Percentiles rank a stretch among this genome's conserved stretches.
Conservation (phyloP, 2,113 vertebrate genomes). For the Takifugu flavidus region DNA sequence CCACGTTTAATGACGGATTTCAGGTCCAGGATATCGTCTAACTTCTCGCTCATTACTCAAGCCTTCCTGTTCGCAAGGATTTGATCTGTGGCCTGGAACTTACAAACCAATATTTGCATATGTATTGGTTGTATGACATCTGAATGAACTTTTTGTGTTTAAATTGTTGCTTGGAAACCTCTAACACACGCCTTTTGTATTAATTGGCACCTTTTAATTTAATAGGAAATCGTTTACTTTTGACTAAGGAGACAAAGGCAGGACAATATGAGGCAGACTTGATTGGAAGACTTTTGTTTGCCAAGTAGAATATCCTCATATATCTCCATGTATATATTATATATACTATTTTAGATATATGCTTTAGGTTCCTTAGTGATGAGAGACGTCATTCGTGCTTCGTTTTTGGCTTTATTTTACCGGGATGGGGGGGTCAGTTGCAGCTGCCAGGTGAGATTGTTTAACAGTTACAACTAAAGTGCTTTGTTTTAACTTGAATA, state of each 20-base stretch:
- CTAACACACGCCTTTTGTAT: not conserved
- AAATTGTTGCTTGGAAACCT: not conserved
- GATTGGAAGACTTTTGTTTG: not conserved
- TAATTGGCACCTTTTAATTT: not conserved
- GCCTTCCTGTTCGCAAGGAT: not conserved
- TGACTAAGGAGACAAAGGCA: not conserved
- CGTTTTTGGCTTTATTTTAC: slow-evolving; percentile 41
- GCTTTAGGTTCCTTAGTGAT: slow-evolving; percentile 3
- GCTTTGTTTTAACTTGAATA: slow-evolving; percentile 33
- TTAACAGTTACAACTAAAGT: slow-evolving; percentile 2
- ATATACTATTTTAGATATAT: too few relatives aligned
- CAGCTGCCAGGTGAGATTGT: slow-evolving; percentile 29
- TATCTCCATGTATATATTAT: too few relatives aligned
- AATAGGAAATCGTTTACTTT: slow-evolving; percentile 15
- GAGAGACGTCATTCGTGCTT: slow-evolving; percentile 6
- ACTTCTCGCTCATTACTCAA: slow-evolving; percentile 13
- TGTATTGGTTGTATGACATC: slow-evolving; percentile 1
- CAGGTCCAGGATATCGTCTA: slow-evolving; percentile 1
- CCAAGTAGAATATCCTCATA: not conserved
- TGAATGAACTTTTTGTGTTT: not conserved
- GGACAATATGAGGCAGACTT: not conserved
- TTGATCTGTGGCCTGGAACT: slow-evolving; percentile 5
- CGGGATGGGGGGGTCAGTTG: slow-evolving; percentile 1
- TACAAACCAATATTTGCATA: not conserved
- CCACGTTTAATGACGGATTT: slow-evolving; percentile 18